A percentile compares a stretch with the other conserved stretches of the same genome.
Evolutionary conservation across 2,113 vertebrate genomes (phyloP).

Genomic region (Antennarius striatus): DNA sequence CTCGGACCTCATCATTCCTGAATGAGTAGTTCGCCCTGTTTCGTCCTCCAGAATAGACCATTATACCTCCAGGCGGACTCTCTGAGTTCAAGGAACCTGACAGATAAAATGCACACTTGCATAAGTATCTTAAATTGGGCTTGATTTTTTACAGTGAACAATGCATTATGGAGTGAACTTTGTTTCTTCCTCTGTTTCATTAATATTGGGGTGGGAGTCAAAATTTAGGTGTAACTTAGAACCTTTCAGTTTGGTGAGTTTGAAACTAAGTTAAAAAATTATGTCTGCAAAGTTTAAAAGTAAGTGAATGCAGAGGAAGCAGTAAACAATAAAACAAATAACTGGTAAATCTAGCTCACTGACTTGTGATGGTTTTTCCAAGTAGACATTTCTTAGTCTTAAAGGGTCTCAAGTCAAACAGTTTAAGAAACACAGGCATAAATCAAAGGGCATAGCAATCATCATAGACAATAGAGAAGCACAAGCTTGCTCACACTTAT

Average conservation of each 20-base stretch:
- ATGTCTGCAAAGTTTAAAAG: no score
- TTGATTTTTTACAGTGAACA: not conserved
- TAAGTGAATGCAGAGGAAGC: no score
- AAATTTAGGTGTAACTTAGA: no score
- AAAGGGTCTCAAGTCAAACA: not conserved
- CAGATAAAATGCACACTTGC: not conserved
- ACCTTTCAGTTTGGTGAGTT: no score
- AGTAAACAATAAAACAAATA: no score
- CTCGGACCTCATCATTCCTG: slow-evolving; percentile 84
- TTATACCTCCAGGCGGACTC: slow-evolving; percentile 52
- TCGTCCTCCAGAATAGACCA: slow-evolving; percentile 60
- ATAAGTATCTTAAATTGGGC: not conserved
- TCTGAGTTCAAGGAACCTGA: slow-evolving; percentile 85
- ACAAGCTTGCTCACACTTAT: slow-evolving; percentile 51
- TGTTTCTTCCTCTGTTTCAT: no score
- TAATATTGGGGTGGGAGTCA: no score
- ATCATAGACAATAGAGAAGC: not conserved
- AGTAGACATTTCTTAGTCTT: not conserved
- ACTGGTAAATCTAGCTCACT: no score
- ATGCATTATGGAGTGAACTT: no score
- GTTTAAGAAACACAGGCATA: not conserved
- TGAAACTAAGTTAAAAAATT: no score
- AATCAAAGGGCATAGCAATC: not conserved
- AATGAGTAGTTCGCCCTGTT: slow-evolving; percentile 91
- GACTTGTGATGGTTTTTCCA: not conserved